These are phyloP conservation scores for Chelonoidis abingdonii DNA, from an alignment of 2,113 vertebrate species.

Conservation along the genomic window DNA sequence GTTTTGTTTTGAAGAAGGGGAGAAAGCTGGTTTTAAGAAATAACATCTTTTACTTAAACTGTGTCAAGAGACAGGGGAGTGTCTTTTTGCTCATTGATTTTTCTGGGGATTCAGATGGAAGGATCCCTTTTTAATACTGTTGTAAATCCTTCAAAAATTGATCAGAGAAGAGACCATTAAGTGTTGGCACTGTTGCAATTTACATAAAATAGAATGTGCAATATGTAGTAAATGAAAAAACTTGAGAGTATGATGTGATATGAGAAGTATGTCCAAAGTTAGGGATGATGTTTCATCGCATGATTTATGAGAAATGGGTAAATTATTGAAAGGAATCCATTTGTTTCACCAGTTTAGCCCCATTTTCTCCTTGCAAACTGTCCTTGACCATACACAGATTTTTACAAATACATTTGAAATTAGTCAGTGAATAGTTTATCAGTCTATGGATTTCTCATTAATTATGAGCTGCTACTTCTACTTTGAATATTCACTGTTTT, in stretches of 20 bases:
- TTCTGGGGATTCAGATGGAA: constrained; percentile 40
- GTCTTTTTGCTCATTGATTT: neutral
- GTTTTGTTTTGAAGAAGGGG: neutral
- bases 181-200: neutral
- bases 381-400: constrained; percentile 30
- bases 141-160: constrained; percentile 41
- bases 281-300: neutral
- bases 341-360: constrained; percentile 38
- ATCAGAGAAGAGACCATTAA: neutral
- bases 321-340: constrained; percentile 51
- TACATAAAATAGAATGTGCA: neutral
- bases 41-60: neutral
- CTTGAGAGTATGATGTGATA: accelerated
- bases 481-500: constrained; percentile 7
- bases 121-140: constrained; percentile 25
- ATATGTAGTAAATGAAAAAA: neutral
- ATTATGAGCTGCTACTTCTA: constrained; percentile 22
- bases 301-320: constrained; percentile 36
- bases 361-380: constrained; percentile 44
- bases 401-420: constrained; percentile 58
- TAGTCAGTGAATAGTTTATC: constrained; percentile 58
- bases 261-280: neutral
- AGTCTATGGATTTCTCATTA: constrained; percentile 36
- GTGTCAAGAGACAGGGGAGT: neutral
- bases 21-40: neutral